Percentiles rank a stretch among this genome's conserved stretches.
phyloP scores from a whole-genome alignment of 1,140 invertebrate genomes.

The Eciton burchellii region DNA sequence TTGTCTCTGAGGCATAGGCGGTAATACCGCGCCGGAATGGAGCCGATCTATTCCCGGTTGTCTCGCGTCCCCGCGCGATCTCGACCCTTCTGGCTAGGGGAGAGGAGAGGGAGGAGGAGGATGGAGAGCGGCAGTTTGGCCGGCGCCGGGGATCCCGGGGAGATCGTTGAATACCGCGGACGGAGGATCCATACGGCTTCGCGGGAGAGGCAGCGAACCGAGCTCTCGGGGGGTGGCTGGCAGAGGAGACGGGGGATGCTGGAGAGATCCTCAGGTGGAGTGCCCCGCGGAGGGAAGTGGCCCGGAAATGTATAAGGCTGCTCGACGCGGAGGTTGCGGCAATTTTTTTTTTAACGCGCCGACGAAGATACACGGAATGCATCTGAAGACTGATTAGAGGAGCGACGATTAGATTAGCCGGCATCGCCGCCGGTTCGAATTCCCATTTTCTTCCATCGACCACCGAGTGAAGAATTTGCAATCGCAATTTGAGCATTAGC shows the following conservation, averaged over 20 bases:
- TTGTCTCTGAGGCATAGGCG: slow-evolving; percentile 49
- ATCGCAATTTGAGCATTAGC: no score
- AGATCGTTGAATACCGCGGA: slow-evolving; percentile 53
- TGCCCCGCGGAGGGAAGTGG: slow-evolving; percentile 39
- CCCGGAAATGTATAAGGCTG: slow-evolving; percentile 63
- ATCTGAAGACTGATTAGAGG: slow-evolving; percentile 44
- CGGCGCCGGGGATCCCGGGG: slow-evolving; percentile 41
- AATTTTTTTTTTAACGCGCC: slow-evolving; percentile 54
- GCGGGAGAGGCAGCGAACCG: slow-evolving; percentile 35
- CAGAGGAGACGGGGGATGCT: slow-evolving; percentile 26
- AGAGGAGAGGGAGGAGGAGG: no score
- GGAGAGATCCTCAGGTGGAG: slow-evolving; percentile 60
- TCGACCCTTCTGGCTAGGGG: slow-evolving; percentile 12
- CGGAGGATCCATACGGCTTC: slow-evolving; percentile 51
- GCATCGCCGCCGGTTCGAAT: neutral
- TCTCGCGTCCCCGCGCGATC: slow-evolving; percentile 59
- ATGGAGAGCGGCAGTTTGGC: no score
- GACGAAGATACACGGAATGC: slow-evolving; percentile 36
- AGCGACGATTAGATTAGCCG: slow-evolving; percentile 11
- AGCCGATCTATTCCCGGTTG: slow-evolving; percentile 65
- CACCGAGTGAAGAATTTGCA: no score
- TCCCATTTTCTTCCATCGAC: no score
- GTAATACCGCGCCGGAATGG: slow-evolving; percentile 30
- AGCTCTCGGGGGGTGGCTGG: neutral
- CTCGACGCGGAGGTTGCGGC: slow-evolving; percentile 36